Evolutionary conservation across 1,140 invertebrate species (phyloP), one percentile per base, ranked within the genome.

Genomic region (Pteromalus puparum): DNA sequence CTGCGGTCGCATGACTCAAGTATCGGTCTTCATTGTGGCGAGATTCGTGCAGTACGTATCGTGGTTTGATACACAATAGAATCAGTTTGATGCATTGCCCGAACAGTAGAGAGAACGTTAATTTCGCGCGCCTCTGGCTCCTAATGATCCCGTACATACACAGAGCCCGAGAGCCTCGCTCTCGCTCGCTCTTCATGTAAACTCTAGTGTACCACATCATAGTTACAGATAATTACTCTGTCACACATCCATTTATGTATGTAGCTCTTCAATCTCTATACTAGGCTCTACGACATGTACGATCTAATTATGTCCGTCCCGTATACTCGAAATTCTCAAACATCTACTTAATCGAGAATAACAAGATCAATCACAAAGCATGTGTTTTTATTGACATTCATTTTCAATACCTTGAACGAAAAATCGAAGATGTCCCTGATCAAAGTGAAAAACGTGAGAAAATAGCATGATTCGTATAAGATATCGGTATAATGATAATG

Each of bases 81-180:
- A 88, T 90, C 87, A 83, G 89, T 89, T 91, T 91, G 90, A 91
- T 88, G 89, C 89, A 90, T 87, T 87, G 87, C 85, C 87, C 77
- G 83, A 84, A 75, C 61, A 68, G 85, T 48, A 70, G 81, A 88
- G 87, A 88, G 87, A 88, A 88, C 89, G 89, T 91, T 91, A 90
- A 91, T 92, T 91, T 91, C 87, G 87, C 86, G 85, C 46, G 70
- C 87, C 88, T 89, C 85, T 53, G 87, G 81, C 68, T 82, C 86
- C 89, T 88, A 90, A 88, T 84, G 76, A 75, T 87, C 82, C 83
- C 82, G 82, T 48, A 75, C 78, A 77, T n/a, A n/a, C 10, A 30
- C 30, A 34, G 30, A 4, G 4, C 30, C 30, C 0, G 30, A 34
- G 15, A n/a, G 42, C 73, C 38, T 83, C n/a, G 53, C 48, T 79